Base-by-base conservation (phyloP, 2,113 vertebrate genomes). In the Cygnus buccinator region DNA sequence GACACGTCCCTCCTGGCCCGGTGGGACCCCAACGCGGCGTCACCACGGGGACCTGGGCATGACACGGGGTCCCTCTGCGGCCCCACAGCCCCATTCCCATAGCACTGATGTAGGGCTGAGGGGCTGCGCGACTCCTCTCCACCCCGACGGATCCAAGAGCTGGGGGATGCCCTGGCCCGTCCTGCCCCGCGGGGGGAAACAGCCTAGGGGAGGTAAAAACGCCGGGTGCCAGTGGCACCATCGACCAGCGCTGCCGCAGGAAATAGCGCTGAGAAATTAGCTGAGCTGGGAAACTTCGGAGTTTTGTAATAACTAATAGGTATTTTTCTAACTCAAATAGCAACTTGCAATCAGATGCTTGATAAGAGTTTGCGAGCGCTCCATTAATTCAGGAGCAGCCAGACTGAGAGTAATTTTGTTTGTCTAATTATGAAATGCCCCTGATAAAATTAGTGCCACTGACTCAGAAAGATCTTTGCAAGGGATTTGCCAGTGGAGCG, bases 301-400 rank as follows among this genome's bases (percentile, higher is more conserved):
- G 96, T 97, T 96, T 97, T 97, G 97, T 96, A 98, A 96, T 96
- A 97, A 96, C 95, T 97, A 95, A 96, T 44, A 92, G 94, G 95
- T 89, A 73, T 91, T 96, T 97, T 96, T 95, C 86, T 87, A 63
- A 93, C 96, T 96, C 95, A 96, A 95, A 96, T 66, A 96, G 97
- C 96, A 94, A 96, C 97, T 97, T 31, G 61, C 87, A 58, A 80
- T 75, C 93, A 94, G 96, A 95, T 93, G 90, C 76, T 81, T 94
- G 97, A 96, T 80, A 91, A 98, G 97, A 94, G 80, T 17, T 46
- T 63, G 84, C 11, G 25, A 72, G 75, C 2, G 8, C 63, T 72
- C 70, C 18, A 71, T 93, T 62, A 93, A 93, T 76, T 74, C 3
- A 6, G 94, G 96, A 92, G 83, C 76, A 95, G 74, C 94, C 95